Conservation (phyloP, 2,797 vertebrate genomes). For the Gephyroberyx darwinii region DNA sequence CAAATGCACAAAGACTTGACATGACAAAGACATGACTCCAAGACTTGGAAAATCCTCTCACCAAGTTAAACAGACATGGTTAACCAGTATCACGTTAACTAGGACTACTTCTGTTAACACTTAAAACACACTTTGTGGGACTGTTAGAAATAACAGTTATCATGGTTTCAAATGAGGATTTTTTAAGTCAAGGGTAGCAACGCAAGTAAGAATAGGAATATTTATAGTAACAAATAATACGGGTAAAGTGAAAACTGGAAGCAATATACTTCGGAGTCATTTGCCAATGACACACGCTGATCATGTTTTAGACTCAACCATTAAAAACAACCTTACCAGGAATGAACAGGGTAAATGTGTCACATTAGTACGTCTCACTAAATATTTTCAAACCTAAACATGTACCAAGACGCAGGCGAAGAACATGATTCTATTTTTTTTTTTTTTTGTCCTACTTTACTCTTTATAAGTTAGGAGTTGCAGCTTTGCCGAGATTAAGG, state of each 20-base stretch:
- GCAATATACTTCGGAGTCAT: constrained; percentile 67
- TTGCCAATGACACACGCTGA: constrained; percentile 74
- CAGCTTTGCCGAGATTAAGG: constrained; percentile 42
- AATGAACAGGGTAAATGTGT: constrained; percentile 27
- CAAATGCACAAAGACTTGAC: constrained; percentile 79
- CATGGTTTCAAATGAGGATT: constrained; percentile 61
- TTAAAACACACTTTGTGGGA: constrained; percentile 1
- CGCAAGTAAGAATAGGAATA: constrained; percentile 57
- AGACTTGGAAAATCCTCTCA: constrained; percentile 77
- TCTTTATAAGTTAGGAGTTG: constrained; percentile 46
- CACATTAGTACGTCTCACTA: constrained; percentile 19
- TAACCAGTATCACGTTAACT: constrained; percentile 8
- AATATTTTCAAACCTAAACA: constrained; percentile 11
- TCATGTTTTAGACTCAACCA: constrained; percentile 31
- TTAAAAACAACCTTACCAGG: constrained; percentile 24
- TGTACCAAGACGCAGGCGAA: constrained; percentile 30
- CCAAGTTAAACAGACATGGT: constrained; percentile 1
- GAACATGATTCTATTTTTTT: constrained; percentile 10
- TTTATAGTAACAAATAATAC: constrained; percentile 54
- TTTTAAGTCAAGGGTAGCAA: constrained; percentile 71
- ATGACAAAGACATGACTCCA: constrained; percentile 77
- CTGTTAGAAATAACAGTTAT: not conserved
- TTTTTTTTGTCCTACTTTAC: constrained; percentile 24
- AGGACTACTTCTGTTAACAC: not conserved
- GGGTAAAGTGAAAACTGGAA: constrained; percentile 38